Evolutionary conservation across 1,140 invertebrate genomes (phyloP).

Genomic region (Wasmannia auropunctata): DNA sequence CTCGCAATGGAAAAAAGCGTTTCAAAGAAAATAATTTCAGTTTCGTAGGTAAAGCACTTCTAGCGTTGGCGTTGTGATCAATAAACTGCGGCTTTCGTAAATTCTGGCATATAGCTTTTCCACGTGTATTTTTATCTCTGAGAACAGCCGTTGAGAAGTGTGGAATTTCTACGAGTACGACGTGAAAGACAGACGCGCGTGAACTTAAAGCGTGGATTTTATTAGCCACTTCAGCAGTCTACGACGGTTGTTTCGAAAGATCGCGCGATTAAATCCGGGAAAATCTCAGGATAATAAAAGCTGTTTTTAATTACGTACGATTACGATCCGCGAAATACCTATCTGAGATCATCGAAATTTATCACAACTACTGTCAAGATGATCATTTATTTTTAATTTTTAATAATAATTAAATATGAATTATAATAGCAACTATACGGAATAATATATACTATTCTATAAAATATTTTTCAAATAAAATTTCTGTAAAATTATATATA

Average conservation of each 20-base stretch:
- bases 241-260: background rate
- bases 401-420: background rate
- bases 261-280: background rate
- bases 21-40: slow-evolving; percentile 19
- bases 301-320: background rate
- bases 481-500: no score
- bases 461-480: background rate
- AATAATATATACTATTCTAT: background rate
- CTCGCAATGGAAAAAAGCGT: background rate
- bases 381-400: background rate
- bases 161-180: background rate
- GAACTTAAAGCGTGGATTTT: background rate
- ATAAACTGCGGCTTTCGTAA: slow-evolving; percentile 20
- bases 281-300: background rate
- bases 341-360: background rate
- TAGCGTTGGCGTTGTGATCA: background rate
- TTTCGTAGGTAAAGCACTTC: background rate
- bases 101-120: background rate
- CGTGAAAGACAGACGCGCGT: background rate
- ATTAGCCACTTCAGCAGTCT: background rate
- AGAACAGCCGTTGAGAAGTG: background rate
- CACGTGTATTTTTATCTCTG: background rate
- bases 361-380: background rate
- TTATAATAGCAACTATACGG: background rate
- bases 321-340: background rate